phyloP scores from a whole-genome alignment of 2,113 vertebrate species.

The Limnothrissa miodon region DNA sequence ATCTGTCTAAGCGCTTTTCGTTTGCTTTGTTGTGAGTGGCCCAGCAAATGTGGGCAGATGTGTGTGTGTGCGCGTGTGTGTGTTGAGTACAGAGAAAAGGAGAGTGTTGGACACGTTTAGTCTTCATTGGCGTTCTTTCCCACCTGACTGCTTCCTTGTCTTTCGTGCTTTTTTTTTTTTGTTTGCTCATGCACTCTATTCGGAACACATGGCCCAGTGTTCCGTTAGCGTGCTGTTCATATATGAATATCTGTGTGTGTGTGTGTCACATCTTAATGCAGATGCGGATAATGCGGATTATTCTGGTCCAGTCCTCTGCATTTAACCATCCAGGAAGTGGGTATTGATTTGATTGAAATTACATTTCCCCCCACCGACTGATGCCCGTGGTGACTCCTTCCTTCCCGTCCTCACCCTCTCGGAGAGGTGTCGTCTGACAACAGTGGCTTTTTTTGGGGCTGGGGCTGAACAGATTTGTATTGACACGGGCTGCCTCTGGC shows the following conservation, averaged over 20 bases:
- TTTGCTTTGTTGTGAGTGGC: background rate
- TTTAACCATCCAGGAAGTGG: background rate
- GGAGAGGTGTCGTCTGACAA: background rate
- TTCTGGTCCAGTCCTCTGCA: background rate
- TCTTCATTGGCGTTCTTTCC: background rate
- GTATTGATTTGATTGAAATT: background rate
- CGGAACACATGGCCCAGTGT: too few relatives aligned
- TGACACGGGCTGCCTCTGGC: constrained; percentile 4
- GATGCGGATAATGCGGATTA: too few relatives aligned
- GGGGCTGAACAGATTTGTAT: constrained; percentile 7
- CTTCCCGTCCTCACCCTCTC: background rate
- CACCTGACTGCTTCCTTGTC: background rate
- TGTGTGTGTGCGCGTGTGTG: too few relatives aligned
- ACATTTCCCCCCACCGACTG: background rate
- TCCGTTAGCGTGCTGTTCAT: too few relatives aligned
- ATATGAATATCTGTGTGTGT: too few relatives aligned
- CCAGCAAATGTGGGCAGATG: background rate
- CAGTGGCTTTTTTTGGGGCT: background rate
- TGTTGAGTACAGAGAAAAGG: background rate
- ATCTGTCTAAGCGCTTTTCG: background rate
- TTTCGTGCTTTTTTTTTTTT: too few relatives aligned
- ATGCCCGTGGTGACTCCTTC: background rate
- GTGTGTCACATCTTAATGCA: too few relatives aligned
- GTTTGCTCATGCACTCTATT: background rate
- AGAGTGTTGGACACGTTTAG: background rate